Base-by-base conservation (phyloP, 2,113 vertebrate species). In the Notothenia rossii region DNA sequence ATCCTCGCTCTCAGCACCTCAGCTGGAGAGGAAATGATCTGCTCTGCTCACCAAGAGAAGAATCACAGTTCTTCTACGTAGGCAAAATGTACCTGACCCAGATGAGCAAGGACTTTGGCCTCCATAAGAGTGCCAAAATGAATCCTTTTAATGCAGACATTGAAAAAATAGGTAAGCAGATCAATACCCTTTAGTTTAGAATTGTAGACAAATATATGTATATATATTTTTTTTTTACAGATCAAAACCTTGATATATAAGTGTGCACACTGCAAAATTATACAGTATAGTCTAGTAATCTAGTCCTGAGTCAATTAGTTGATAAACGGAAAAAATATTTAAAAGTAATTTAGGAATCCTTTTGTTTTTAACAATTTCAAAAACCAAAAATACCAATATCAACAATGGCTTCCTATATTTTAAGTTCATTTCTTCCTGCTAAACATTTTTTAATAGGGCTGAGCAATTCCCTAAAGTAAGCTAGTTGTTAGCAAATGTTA, bases 11-110 rank as follows among this genome's bases (percentile, higher is more conserved):
- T 58, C 53, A 3, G 65, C 20, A 53, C 15, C 18, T 77, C 63
- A 54, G 70, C 55, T n/a, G 79, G 40, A 77, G 53, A 62, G 7
- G 36, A 80, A 65, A 81, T 36, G 36, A 75, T 79, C 74, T 64
- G 43, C 54, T 65, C 49, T 20, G 55, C 64, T 67, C 48, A 51
- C 48, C 56, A 46, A 60, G 45, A 60, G 11, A 67, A 56, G 33
- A 80, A 1, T 55, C 15, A 48, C 33, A 18, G n/a, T 17, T 29
- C 75, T 65, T 22, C 61, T 53, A 55, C 0, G 3, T 20, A 68
- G 29, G 53, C 40, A 20, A 78, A 50, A 69, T 25, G 8, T 2
- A 56, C 43, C 54, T 11, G 15, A 58, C 40, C 51, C n/a, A 68
- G 33, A 51, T 29, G 69, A 54, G 55, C 33, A 12, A 14, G 48